Conservation (phyloP, 2,113 vertebrate genomes). For the Alligator sinensis region DNA sequence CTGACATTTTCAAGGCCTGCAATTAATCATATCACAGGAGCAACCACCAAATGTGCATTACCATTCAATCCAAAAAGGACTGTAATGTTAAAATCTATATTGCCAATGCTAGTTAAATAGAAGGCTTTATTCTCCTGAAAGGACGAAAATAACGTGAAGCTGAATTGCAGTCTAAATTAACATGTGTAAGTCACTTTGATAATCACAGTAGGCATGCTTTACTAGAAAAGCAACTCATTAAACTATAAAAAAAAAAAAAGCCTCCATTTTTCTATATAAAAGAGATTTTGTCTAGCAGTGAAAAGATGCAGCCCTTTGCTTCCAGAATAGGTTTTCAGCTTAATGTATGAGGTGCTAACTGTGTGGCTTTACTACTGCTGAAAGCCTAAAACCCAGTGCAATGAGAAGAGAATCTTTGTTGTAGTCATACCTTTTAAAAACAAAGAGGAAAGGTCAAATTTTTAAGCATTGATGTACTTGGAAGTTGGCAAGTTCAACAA, state of each 20-base stretch:
- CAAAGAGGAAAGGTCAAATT: slow-evolving; percentile 4
- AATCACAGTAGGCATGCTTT: not conserved
- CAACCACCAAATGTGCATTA: not conserved
- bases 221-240: not conserved
- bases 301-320: not conserved
- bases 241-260: not conserved
- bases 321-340: not conserved
- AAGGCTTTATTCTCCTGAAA: slow-evolving; percentile 8
- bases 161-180: not conserved
- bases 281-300: not conserved
- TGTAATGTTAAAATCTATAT: not conserved
- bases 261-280: not conserved
- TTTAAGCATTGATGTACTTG: no score
- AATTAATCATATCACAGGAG: slow-evolving; percentile 2
- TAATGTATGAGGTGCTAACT: not conserved
- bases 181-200: not conserved
- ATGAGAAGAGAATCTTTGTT: not conserved
- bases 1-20: not conserved
- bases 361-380: not conserved
- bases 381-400: not conserved
- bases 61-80: not conserved
- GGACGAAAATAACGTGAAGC: not conserved
- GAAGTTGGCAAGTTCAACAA: no score
- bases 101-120: not conserved
- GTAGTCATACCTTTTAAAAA: not conserved